A percentile compares a stretch with the other conserved stretches of the same genome.
phyloP scores from a whole-genome alignment of 2,113 vertebrate species.

The Mastomys natalensis region DNA sequence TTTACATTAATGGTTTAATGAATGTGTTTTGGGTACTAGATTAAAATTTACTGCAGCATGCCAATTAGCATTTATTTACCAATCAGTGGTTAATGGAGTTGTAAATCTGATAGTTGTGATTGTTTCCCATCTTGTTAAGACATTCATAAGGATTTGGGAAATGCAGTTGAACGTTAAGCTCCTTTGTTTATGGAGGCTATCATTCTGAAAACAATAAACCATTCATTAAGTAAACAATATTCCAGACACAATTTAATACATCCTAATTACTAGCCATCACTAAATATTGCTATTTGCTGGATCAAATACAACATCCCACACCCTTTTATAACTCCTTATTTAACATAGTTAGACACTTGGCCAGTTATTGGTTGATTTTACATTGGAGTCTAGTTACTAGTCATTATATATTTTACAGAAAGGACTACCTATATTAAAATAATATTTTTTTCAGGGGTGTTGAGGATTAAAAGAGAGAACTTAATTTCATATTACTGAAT shows the following conservation, averaged over 20 bases:
- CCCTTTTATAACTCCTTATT: not conserved
- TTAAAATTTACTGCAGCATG: conserved; percentile 64
- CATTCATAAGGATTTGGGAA: conserved; percentile 69
- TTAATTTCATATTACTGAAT: not conserved
- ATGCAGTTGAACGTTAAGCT: conserved; percentile 57
- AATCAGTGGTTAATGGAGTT: conserved; percentile 72
- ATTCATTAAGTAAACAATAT: conserved; percentile 53
- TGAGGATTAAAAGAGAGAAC: not conserved
- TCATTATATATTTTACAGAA: not conserved
- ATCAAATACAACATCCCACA: not conserved
- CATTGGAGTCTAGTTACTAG: not conserved
- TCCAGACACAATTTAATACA: conserved; percentile 40
- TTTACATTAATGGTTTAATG: conserved; percentile 59
- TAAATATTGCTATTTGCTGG: conserved; percentile 5
- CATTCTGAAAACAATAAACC: conserved; percentile 57
- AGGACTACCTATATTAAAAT: not conserved
- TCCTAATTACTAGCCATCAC: conserved; percentile 31
- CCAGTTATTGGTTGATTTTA: conserved; percentile 9
- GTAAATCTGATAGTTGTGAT: conserved; percentile 69
- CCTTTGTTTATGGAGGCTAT: conserved; percentile 53
- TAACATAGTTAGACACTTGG: not conserved
- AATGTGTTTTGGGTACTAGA: conserved; percentile 54
- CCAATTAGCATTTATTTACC: conserved; percentile 67
- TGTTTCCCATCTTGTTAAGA: conserved; percentile 73
- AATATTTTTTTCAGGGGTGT: not conserved